These are phyloP conservation scores for Rana temporaria DNA, from an alignment of 2,113 vertebrate species.

Conservation along the genomic window DNA sequence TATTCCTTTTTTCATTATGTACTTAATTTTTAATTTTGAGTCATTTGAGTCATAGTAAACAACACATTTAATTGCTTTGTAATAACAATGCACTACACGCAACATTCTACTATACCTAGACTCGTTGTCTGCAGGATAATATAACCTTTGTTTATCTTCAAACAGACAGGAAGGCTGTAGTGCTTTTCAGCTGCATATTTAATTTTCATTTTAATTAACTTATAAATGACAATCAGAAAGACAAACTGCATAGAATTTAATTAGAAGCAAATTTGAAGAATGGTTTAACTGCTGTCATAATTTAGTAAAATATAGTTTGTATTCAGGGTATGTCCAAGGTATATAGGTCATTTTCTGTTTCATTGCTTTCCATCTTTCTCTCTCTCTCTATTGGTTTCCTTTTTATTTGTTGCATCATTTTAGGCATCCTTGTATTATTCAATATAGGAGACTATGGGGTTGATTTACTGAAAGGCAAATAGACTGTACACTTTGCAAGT, in stretches of 20 bases:
- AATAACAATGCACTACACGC: constrained; percentile 11
- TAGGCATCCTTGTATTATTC: no score
- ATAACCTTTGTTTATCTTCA: constrained; percentile 43
- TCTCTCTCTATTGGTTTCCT: no score
- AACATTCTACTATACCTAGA: constrained; percentile 17
- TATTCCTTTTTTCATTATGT: background rate
- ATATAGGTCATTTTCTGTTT: no score
- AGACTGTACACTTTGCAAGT: no score
- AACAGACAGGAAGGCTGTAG: background rate
- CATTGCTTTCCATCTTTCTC: no score
- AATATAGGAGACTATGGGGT: no score
- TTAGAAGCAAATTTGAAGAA: no score
- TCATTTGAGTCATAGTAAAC: constrained; percentile 31
- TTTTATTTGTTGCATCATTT: no score
- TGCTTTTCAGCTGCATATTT: background rate
- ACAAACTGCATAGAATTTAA: background rate
- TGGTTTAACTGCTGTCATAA: no score
- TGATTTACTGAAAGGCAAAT: no score
- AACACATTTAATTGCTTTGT: constrained; percentile 24
- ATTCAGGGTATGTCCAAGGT: no score
- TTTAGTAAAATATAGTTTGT: no score
- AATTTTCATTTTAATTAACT: constrained; percentile 42
- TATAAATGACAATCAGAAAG: constrained; percentile 19
- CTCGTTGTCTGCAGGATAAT: constrained; percentile 45
- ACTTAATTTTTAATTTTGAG: background rate